Evolutionary conservation across 2,888 invertebrate genomes (phyloP), one percentile per base, ranked within the genome.

Genomic region (Campaea margaritaria): DNA sequence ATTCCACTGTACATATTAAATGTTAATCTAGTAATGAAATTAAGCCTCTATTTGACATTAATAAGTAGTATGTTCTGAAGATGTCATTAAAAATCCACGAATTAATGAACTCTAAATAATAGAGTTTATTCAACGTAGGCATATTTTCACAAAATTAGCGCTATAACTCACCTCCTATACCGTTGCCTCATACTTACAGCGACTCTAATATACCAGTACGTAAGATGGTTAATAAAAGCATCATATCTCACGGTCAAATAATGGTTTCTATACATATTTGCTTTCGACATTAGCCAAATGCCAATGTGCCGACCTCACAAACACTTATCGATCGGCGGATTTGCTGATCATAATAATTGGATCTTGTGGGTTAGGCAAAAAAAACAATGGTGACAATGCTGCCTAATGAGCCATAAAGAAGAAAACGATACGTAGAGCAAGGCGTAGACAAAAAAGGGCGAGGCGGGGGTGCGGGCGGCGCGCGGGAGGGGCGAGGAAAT

Each of bases 381-480:
- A 89, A 89, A 89, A 92, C 92, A 92, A 91, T 89, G 89, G 91
- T 86, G 88, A 89, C 91, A 89, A 87, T 86, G 88, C 84, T 89
- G 86, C 86, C 88, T 92, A 92, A 92, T 92, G 92, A 92, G 92
- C 91, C 92, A 92, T 91, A 91, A 91, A 92, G 91, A 91, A 92
- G 91, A 91, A 92, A 91, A 87, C 91, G 92, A 91, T 92, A 92
- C 92, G 91, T 91, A 89, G 90, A 90, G 91, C 87, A 86, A 89
- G 87, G 87, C 91, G 87, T 92, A 92, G 92, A 91, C 92, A 91
- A 91, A 88, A 86, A 87, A 90, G 86, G 90, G 89, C 88, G 84
- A 83, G 85, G 84, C 78, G 79, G 86, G 88, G 84, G 82, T 62
- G 81, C 68, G 68, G 78, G 70, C 64, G 76, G 76, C 39, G 79